Base-by-base conservation (phyloP, 1,140 invertebrate species). In the Holotrichia oblita region DNA sequence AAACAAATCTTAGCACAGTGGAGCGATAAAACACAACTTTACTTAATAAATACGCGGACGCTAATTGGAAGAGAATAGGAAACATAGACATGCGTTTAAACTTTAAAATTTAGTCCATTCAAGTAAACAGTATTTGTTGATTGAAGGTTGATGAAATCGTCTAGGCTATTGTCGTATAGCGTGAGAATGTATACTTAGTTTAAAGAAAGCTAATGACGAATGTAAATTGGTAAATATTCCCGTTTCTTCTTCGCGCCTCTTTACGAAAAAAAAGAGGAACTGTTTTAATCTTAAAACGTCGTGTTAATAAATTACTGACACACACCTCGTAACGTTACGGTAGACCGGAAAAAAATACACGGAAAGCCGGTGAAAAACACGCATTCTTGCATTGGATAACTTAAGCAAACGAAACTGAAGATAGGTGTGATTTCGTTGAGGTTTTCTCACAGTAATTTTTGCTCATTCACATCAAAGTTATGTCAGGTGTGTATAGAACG, bases 251-350 rank as follows among this genome's bases (percentile, higher is more conserved):
- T 64, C 61, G 61, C 3, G 61, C 22, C 22, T 64, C 61, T 64
- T 64, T 10, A 64, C 61, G 61, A 64, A 64, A 64, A n/a, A n/a
- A 64, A n/a, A n/a, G n/a, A 12, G 61, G 17, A 64, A 17, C 20
- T 64, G 20, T 64, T 64, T 64, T 64, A 64, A 64, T 64, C 17
- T 64, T 64, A 64, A 64, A 64, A 64, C 61, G 61, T 20, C 22
- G 61, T 64, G 61, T 64, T 64, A 64, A 64, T 64, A 64, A 64
- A 64, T 64, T 64, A 64, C 17, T 20, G 22, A 76, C 86, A 88
- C 27, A 88, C 27, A 22, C 87, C 87, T 59, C 83, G 72, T 80
- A 87, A 88, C 42, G 79, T 74, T 20, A 85, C 76, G 22, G n/a
- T 20, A 22, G 6, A 64, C 9, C 61, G 24, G 24, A 64, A 64